These are phyloP conservation scores for Eleginops maclovinus DNA, from an alignment of 2,113 vertebrate genomes.

Conservation along the genomic window DNA sequence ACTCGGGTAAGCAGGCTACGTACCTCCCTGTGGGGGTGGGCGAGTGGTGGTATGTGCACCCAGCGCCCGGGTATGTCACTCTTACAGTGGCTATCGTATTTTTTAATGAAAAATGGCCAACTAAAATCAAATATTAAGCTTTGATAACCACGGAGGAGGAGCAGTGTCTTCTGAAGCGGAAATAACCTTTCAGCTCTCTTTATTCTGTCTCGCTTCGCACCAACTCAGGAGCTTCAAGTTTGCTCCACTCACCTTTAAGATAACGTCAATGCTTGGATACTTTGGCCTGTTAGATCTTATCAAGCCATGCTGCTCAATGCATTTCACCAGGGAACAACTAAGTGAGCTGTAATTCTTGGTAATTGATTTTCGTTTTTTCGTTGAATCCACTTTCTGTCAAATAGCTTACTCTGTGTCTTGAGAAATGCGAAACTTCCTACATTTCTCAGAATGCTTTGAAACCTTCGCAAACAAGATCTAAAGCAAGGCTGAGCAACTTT, in stretches of 20 bases:
- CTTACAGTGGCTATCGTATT: slow-evolving; percentile 68
- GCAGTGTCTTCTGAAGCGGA: slow-evolving; percentile 66
- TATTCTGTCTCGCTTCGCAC: slow-evolving; percentile 45
- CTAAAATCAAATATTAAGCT: slow-evolving; percentile 76
- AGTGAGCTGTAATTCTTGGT: slow-evolving; percentile 4
- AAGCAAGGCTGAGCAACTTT: neutral
- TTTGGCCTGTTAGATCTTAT: slow-evolving; percentile 44
- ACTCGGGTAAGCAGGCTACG: slow-evolving; percentile 80
- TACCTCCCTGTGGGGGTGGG: slow-evolving; percentile 68
- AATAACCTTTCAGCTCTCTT: slow-evolving; percentile 65
- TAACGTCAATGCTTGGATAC: slow-evolving; percentile 44
- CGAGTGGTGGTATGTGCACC: slow-evolving; percentile 26
- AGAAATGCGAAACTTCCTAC: neutral
- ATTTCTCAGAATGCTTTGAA: slow-evolving; percentile 12
- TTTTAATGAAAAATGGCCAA: slow-evolving; percentile 69
- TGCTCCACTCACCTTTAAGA: slow-evolving; percentile 59
- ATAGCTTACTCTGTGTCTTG: neutral
- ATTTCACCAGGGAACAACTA: slow-evolving; percentile 4
- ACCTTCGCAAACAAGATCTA: neutral
- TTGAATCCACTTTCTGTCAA: neutral
- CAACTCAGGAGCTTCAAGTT: slow-evolving; percentile 48
- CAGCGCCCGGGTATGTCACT: slow-evolving; percentile 65
- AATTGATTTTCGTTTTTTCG: slow-evolving; percentile 1
- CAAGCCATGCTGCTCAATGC: slow-evolving; percentile 9
- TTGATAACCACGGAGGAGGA: slow-evolving; percentile 69